Percentiles rank a stretch among this genome's conserved stretches.
phyloP scores from a whole-genome alignment of 2,888 invertebrate genomes.

The Drosophila monieri region DNA sequence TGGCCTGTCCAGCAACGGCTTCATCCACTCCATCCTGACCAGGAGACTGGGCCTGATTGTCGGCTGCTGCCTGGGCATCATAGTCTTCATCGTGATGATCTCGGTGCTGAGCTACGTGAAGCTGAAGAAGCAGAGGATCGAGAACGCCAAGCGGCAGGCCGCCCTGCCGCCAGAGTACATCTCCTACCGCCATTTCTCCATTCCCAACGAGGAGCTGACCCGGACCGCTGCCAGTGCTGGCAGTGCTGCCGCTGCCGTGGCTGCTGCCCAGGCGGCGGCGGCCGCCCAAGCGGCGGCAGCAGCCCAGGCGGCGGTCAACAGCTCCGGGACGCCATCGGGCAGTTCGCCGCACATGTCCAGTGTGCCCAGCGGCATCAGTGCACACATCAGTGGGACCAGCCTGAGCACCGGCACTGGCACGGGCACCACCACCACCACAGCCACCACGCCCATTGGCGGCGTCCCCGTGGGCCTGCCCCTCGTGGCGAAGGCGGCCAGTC shows the following conservation, averaged over 20 bases:
- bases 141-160: slow-evolving; percentile 89
- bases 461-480: slow-evolving; percentile 50
- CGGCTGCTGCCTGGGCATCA: slow-evolving; percentile 93
- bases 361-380: slow-evolving; percentile 83
- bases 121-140: slow-evolving; percentile 90
- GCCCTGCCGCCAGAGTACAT: slow-evolving; percentile 91
- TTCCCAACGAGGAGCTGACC: slow-evolving; percentile 87
- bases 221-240: slow-evolving; percentile 66
- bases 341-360: slow-evolving; percentile 74
- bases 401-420: slow-evolving; percentile 75
- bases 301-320: slow-evolving; percentile 10
- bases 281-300: slow-evolving; percentile 10
- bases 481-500: slow-evolving; percentile 17
- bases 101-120: slow-evolving; percentile 94
- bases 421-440: slow-evolving; percentile 75
- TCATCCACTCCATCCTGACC: slow-evolving; percentile 91
- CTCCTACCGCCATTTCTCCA: slow-evolving; percentile 90
- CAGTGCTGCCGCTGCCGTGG: slow-evolving; percentile 42
- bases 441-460: slow-evolving; percentile 74
- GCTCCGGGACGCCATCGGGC: neutral
- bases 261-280: slow-evolving; percentile 11
- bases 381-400: slow-evolving; percentile 83
- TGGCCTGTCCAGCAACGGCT: slow-evolving; percentile 87
- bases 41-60: slow-evolving; percentile 93
- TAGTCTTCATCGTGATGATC: slow-evolving; percentile 92